These are phyloP conservation scores for Lycophotia porphyrea DNA, from an alignment of 2,888 invertebrate genomes.

Conservation along the genomic window DNA sequence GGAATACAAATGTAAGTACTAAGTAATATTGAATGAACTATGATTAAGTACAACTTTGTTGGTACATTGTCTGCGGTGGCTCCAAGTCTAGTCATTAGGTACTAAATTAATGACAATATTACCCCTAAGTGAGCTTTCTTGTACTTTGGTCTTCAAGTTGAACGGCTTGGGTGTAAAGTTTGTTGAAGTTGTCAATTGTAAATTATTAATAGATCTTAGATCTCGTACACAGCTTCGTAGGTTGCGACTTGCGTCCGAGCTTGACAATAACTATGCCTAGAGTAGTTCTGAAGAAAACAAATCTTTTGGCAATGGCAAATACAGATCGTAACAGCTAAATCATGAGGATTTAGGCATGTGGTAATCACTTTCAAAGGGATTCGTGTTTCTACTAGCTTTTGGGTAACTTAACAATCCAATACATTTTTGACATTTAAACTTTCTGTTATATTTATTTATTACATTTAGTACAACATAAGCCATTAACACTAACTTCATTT, in stretches of 20 bases:
- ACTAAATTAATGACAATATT: conserved; percentile 8
- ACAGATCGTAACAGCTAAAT: too few species aligned
- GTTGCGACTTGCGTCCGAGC: background rate
- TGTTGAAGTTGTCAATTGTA: background rate
- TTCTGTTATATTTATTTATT: too few species aligned
- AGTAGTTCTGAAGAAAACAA: too few species aligned
- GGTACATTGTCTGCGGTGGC: background rate
- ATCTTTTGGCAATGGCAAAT: too few species aligned
- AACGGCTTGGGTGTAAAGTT: conserved; percentile 15
- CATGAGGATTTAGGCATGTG: too few species aligned
- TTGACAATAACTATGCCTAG: too few species aligned
- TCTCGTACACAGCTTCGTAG: background rate
- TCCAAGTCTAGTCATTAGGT: background rate
- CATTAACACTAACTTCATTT: too few species aligned
- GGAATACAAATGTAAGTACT: background rate
- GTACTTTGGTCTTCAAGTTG: background rate
- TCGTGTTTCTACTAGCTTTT: too few species aligned
- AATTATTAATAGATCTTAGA: background rate
- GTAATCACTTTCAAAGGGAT: too few species aligned
- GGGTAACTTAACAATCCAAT: too few species aligned
- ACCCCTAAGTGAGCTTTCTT: background rate
- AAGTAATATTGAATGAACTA: conserved; percentile 24
- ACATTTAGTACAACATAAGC: too few species aligned
- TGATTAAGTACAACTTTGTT: conserved; percentile 5
- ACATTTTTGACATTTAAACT: too few species aligned